Evolutionary conservation across 92 coral and sea anemone species (phyloP).

Genomic region (Meandrina meandrites): DNA sequence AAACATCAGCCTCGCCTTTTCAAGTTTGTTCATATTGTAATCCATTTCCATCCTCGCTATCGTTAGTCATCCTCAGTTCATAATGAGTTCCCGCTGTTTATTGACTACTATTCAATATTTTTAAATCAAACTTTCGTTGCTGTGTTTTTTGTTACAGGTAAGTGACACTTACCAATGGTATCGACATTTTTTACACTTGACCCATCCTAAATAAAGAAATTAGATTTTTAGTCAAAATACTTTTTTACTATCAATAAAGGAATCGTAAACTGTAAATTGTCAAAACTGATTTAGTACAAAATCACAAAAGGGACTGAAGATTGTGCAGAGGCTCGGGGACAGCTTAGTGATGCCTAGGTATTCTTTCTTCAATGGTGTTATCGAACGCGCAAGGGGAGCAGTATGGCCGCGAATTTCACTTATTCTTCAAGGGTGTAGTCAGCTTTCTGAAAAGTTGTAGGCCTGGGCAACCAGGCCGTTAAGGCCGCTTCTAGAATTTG

Average conservation of each 20-base stretch:
- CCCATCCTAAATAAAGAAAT: constrained; percentile 14
- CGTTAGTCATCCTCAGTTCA: not conserved
- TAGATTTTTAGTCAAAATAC: not conserved
- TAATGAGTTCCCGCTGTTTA: not conserved
- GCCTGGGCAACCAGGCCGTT: too few species aligned
- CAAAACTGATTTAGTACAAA: too few species aligned
- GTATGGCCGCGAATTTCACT: too few species aligned
- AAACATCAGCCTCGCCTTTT: not conserved
- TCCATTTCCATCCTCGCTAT: not conserved
- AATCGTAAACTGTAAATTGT: not conserved
- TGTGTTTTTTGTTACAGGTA: not conserved
- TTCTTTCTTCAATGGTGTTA: too few species aligned
- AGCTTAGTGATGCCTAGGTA: too few species aligned
- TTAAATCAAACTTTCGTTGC: too few species aligned
- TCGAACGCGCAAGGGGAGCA: too few species aligned
- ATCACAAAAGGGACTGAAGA: too few species aligned
- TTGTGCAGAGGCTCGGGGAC: too few species aligned
- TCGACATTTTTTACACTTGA: constrained; percentile 38
- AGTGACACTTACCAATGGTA: constrained; percentile 43
- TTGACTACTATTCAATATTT: not conserved
- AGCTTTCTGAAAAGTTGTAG: too few species aligned
- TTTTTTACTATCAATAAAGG: not conserved
- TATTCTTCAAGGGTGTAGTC: too few species aligned
- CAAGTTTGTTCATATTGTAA: not conserved
- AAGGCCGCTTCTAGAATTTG: too few species aligned